These are phyloP conservation scores for Drosophila biarmipes DNA, from an alignment of 1,140 invertebrate genomes.

Conservation along the genomic window DNA sequence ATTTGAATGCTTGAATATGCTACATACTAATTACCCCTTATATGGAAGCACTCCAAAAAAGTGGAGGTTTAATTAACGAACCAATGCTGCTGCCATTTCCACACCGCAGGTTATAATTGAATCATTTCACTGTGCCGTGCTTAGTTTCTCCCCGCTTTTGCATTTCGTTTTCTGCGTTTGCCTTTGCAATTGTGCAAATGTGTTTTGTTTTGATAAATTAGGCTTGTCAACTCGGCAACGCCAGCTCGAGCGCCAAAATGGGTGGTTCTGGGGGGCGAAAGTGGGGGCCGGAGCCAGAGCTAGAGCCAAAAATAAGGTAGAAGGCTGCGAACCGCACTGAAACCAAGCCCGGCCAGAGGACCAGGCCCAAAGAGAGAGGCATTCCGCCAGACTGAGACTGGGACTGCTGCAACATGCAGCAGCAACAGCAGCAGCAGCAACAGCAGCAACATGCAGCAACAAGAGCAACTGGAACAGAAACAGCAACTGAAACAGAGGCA, in stretches of 20 bases:
- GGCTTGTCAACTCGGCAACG: slow-evolving; percentile 81
- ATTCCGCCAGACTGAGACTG: slow-evolving; percentile 35
- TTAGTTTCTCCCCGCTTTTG: slow-evolving; percentile 58
- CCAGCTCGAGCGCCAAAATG: slow-evolving; percentile 27
- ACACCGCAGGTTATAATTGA: slow-evolving; percentile 4
- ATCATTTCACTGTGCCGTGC: slow-evolving; percentile 35
- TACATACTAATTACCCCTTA: neutral
- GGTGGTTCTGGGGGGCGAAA: neutral
- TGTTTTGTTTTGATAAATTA: slow-evolving; percentile 84
- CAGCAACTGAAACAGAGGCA: slow-evolving; percentile 34
- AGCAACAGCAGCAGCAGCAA: slow-evolving; percentile 18
- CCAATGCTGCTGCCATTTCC: neutral
- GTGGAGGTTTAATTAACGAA: neutral
- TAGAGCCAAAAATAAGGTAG: slow-evolving; percentile 14
- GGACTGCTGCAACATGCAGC: slow-evolving; percentile 50
- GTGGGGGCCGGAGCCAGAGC: no score
- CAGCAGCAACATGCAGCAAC: slow-evolving; percentile 31
- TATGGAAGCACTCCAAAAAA: neutral
- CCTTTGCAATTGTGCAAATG: slow-evolving; percentile 82
- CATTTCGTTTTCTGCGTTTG: slow-evolving; percentile 74
- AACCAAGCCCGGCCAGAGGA: slow-evolving; percentile 25
- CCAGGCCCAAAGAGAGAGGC: slow-evolving; percentile 21
- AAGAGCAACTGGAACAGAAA: slow-evolving; percentile 40
- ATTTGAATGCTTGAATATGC: neutral
- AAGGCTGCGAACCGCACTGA: slow-evolving; percentile 53